These are phyloP conservation scores for Lathamus discolor DNA, from an alignment of 2,113 vertebrate species.

Conservation along the genomic window DNA sequence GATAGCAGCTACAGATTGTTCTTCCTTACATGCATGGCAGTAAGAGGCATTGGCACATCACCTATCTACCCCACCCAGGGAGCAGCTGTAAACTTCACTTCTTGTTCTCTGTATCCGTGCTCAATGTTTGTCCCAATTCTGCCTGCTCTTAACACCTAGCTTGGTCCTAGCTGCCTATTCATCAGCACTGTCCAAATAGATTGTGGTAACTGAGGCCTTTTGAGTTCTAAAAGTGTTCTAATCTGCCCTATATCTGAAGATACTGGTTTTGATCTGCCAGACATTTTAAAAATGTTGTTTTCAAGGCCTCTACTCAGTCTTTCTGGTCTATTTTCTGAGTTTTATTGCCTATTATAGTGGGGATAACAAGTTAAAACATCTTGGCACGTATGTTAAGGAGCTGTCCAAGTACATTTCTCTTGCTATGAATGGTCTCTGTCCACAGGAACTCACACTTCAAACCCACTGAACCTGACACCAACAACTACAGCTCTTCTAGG, in stretches of 20 bases:
- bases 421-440: neutral
- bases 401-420: neutral
- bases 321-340: neutral
- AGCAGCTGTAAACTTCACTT: neutral
- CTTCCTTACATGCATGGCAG: accelerated
- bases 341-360: neutral
- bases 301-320: neutral
- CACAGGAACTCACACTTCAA: neutral
- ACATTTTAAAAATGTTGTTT: neutral
- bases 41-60: accelerated
- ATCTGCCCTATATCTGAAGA: neutral
- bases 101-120: neutral
- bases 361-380: neutral
- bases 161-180: neutral
- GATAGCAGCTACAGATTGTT: neutral
- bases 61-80: neutral
- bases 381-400: neutral
- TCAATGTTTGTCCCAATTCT: neutral
- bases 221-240: neutral
- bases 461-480: neutral
- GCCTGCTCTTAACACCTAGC: neutral
- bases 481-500: neutral
- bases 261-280: neutral
- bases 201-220: neutral
- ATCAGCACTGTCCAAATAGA: neutral